Conservation (phyloP, 2,113 vertebrate genomes). For the Muscicapa adusta region DNA sequence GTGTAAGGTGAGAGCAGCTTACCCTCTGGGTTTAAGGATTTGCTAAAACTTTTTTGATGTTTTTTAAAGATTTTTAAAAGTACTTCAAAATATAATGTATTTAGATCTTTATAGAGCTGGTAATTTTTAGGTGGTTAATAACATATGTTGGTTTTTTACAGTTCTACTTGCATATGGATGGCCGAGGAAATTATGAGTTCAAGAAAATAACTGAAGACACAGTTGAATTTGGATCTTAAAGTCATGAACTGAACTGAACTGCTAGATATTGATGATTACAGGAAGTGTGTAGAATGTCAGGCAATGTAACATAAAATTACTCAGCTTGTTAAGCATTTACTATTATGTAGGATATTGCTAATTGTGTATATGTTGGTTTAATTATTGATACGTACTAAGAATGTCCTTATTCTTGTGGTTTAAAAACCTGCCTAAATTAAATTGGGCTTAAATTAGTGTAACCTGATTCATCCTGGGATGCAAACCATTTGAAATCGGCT, state of each 20-base stretch:
- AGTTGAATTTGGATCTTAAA: slow-evolving; percentile 93
- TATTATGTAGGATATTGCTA: slow-evolving; percentile 77
- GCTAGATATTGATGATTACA: slow-evolving; percentile 48
- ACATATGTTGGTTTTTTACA: slow-evolving; percentile 24
- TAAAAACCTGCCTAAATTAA: slow-evolving; percentile 83
- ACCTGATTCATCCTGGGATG: slow-evolving; percentile 80
- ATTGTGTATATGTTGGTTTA: slow-evolving; percentile 86
- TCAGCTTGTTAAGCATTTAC: slow-evolving; percentile 69
- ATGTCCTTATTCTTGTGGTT: slow-evolving; percentile 82
- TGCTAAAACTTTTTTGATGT: not conserved
- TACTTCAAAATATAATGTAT: not conserved
- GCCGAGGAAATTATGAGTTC: slow-evolving; percentile 95
- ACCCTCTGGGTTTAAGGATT: not conserved
- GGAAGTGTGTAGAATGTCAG: slow-evolving; percentile 39
- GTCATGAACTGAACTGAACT: not conserved
- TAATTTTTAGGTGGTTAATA: not conserved
- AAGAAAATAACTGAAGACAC: slow-evolving; percentile 95
- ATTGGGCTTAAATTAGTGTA: slow-evolving; percentile 79
- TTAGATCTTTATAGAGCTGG: not conserved
- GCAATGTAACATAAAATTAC: slow-evolving; percentile 58
- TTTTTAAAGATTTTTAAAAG: not conserved
- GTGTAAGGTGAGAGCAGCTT: not conserved
- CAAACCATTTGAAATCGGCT: slow-evolving; percentile 76
- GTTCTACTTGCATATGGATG: slow-evolving; percentile 98
- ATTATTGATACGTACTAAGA: slow-evolving; percentile 85